Conservation (phyloP, 2,888 invertebrate species). For the Eudemis profundana region DNA sequence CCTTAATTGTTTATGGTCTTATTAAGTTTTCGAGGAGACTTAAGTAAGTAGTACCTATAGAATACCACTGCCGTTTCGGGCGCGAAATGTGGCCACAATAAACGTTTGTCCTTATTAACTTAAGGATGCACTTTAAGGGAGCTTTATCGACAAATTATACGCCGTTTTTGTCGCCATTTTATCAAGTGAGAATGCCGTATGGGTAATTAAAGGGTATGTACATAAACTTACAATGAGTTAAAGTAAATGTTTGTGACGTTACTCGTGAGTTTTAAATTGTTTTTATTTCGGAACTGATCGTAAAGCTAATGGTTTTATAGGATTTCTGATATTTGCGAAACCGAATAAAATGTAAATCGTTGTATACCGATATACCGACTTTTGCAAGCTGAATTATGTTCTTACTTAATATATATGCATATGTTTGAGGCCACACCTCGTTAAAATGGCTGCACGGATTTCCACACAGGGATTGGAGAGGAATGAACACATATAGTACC, state of each 20-base stretch:
- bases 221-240: background rate
- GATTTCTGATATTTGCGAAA: background rate
- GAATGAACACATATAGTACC: too few species aligned
- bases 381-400: too few species aligned
- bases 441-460: too few species aligned
- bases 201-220: slow-evolving; percentile 13
- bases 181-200: slow-evolving; percentile 12
- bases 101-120: slow-evolving; percentile 30
- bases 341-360: too few species aligned
- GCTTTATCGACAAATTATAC: slow-evolving; percentile 30
- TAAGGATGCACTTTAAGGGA: slow-evolving; percentile 26
- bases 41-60: background rate
- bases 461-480: too few species aligned
- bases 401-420: too few species aligned
- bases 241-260: background rate
- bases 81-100: slow-evolving; percentile 34
- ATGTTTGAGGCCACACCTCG: too few species aligned
- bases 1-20: slow-evolving; percentile 25
- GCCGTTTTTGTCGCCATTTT: slow-evolving; percentile 21
- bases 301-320: too few species aligned
- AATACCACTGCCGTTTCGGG: slow-evolving; percentile 22
- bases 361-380: too few species aligned
- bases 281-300: background rate
- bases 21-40: slow-evolving; percentile 27
- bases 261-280: background rate